phyloP scores from a whole-genome alignment of 2,113 vertebrate species.

The Ptychochromis oligacanthus region DNA sequence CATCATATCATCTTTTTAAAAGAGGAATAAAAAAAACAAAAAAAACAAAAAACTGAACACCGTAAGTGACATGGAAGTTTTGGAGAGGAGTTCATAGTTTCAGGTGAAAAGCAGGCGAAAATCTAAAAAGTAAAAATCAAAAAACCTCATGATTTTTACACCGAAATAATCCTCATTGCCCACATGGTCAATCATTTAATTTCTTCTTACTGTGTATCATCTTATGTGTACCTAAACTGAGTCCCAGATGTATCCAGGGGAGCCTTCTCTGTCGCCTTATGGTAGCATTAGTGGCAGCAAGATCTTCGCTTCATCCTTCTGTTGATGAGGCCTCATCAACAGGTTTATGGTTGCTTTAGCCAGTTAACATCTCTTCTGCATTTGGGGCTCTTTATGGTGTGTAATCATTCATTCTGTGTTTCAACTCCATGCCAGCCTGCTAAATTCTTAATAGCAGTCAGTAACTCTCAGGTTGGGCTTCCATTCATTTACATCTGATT shows the following conservation, averaged over 20 bases:
- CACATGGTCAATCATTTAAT: too few species aligned
- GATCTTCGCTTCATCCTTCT: neutral
- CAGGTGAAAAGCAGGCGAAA: neutral
- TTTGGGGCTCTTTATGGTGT: slow-evolving; percentile 87
- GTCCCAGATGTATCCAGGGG: neutral
- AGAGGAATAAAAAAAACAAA: slow-evolving; percentile 19
- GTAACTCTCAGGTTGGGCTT: slow-evolving; percentile 90
- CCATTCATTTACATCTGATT: slow-evolving; percentile 94
- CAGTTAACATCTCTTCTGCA: slow-evolving; percentile 78
- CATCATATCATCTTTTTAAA: slow-evolving; percentile 51
- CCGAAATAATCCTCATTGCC: neutral
- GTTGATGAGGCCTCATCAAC: slow-evolving; percentile 31
- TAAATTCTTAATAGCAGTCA: slow-evolving; percentile 95
- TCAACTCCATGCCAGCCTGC: slow-evolving; percentile 88
- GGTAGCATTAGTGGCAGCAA: neutral
- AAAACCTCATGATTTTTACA: neutral
- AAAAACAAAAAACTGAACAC: slow-evolving; percentile 19
- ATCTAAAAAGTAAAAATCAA: neutral
- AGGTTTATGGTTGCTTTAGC: slow-evolving; percentile 49
- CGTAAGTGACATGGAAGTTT: neutral
- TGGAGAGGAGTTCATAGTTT: neutral
- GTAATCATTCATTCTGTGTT: slow-evolving; percentile 89
- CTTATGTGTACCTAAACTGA: neutral
- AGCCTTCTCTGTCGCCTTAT: neutral
- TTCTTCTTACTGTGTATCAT: neutral